Evolutionary conservation across 2,113 vertebrate genomes (phyloP).

Genomic region (Pollimyrus isidori): DNA sequence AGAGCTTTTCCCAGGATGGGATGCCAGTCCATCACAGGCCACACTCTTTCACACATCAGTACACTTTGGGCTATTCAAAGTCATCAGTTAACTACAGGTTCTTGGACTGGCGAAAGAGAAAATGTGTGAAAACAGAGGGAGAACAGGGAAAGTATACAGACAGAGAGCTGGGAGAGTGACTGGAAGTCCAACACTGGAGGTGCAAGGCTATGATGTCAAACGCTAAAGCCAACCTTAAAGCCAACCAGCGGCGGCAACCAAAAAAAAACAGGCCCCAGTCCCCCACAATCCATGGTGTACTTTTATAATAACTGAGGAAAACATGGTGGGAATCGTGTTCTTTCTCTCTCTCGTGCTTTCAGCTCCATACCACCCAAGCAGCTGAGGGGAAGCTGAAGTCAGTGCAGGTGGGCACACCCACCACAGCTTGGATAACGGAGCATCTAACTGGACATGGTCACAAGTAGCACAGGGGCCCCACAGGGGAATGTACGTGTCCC

Average conservation of each 20-base stretch:
- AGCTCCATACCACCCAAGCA: neutral
- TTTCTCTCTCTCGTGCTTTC: neutral
- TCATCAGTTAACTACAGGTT: neutral
- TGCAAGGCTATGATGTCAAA: neutral
- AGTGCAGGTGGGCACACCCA: neutral
- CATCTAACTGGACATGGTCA: neutral
- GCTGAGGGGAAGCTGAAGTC: neutral
- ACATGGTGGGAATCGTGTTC: neutral
- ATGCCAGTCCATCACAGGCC: neutral
- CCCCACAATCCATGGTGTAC: neutral
- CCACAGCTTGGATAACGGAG: neutral
- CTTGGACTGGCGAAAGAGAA: neutral
- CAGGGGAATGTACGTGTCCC: neutral
- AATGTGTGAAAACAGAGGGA: neutral
- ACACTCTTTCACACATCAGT: neutral
- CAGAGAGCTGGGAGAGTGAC: neutral
- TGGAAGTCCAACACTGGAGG: neutral
- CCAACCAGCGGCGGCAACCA: neutral
- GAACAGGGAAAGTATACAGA: neutral
- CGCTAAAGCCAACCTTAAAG: neutral
- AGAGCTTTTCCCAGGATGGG: neutral
- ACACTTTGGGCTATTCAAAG: neutral
- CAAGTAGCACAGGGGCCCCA: neutral
- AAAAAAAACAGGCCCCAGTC: neutral
- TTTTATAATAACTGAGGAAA: neutral